phyloP scores from a whole-genome alignment of 1,140 invertebrate genomes.

The Coelopa frigida region DNA sequence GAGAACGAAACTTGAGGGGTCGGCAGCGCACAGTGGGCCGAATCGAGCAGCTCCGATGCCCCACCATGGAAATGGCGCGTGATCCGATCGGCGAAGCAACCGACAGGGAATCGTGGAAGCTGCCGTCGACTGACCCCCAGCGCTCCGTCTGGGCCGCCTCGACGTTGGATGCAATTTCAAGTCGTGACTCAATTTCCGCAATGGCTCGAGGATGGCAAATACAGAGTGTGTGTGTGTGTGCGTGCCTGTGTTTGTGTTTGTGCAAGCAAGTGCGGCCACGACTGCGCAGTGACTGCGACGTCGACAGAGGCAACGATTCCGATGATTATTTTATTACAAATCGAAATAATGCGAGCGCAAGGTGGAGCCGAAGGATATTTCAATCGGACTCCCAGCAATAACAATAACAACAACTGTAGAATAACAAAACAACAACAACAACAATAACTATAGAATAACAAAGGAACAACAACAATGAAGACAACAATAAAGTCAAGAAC shows the following conservation, averaged over 20 bases:
- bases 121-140: too few relatives aligned
- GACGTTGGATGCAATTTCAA: conserved; percentile 7
- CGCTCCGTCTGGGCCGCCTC: too few relatives aligned
- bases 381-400: neutral
- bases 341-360: conserved; percentile 12
- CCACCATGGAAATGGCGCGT: too few relatives aligned
- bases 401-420: neutral
- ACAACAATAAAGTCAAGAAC: too few relatives aligned
- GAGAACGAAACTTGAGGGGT: too few relatives aligned
- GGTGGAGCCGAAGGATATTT: conserved; percentile 13
- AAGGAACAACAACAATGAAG: neutral
- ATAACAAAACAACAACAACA: neutral
- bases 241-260: too few relatives aligned
- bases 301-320: conserved; percentile 11
- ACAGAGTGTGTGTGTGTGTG: conserved; percentile 1
- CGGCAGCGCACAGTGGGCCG: too few relatives aligned
- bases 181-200: conserved; percentile 14
- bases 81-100: too few relatives aligned
- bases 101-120: too few relatives aligned
- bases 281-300: neutral
- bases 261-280: neutral
- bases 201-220: conserved; percentile 9
- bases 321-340: conserved; percentile 16
- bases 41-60: too few relatives aligned
- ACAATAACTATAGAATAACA: neutral